These are phyloP conservation scores for Lepetodrilus schrolli DNA, from an alignment of 2,888 invertebrate genomes.

Conservation along the genomic window DNA sequence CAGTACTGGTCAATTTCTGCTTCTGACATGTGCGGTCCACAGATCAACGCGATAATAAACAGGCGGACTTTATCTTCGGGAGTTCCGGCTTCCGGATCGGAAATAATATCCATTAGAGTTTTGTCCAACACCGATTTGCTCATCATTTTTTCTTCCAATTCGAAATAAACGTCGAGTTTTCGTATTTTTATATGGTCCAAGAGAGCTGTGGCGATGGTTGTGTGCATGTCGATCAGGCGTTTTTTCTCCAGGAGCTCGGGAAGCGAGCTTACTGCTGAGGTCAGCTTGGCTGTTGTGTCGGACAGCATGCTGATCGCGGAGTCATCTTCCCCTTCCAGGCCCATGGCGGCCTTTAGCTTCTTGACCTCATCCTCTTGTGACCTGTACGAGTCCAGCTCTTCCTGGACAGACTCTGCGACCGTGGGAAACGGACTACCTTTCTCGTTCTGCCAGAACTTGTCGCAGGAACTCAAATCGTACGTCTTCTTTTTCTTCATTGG, in stretches of 20 bases:
- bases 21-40: constrained; percentile 86
- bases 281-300: constrained; percentile 81
- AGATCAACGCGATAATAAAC: constrained; percentile 91
- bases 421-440: constrained; percentile 84
- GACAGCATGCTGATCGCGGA: constrained; percentile 83
- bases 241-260: constrained; percentile 98
- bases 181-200: constrained; percentile 81
- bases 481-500: constrained; percentile 83
- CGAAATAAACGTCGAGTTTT: constrained; percentile 95
- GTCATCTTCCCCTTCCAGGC: constrained; percentile 91
- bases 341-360: constrained; percentile 94
- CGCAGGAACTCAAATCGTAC: constrained; percentile 91
- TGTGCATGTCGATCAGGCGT: constrained; percentile 97
- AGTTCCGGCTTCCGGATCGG: constrained; percentile 89
- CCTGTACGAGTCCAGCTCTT: constrained; percentile 95
- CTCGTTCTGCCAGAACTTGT: constrained; percentile 93
- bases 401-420: constrained; percentile 99
- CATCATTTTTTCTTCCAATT: constrained; percentile 98
- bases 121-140: constrained; percentile 81
- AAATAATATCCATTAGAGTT: constrained; percentile 89
- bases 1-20: constrained; percentile 89
- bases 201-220: constrained; percentile 91
- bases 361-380: constrained; percentile 97
- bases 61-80: constrained; percentile 94
- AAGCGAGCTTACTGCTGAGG: constrained; percentile 92